phyloP scores from a whole-genome alignment of 2,888 invertebrate species.

The Tiphia femorata region DNA sequence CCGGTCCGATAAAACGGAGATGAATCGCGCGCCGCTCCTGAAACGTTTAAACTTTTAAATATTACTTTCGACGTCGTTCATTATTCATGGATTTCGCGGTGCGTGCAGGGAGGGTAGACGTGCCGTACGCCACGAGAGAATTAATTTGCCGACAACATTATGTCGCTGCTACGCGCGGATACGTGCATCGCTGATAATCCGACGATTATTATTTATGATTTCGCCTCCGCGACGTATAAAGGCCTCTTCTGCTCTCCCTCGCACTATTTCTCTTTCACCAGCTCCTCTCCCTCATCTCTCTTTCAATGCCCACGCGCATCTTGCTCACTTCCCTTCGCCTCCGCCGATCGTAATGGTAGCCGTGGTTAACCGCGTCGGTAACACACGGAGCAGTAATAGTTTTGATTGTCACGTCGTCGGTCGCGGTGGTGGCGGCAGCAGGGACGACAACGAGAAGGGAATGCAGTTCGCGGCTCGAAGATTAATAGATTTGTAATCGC shows the following conservation, averaged over 20 bases:
- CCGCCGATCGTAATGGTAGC: conserved; percentile 22
- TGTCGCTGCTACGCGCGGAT: conserved; percentile 6
- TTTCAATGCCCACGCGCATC: conserved; percentile 47
- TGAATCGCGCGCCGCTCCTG: not conserved
- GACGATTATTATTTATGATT: conserved; percentile 63
- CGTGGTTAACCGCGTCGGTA: conserved; percentile 39
- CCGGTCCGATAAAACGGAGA: too few relatives aligned
- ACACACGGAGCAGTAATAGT: too few relatives aligned
- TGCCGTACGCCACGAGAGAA: conserved; percentile 18
- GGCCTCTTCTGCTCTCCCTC: conserved; percentile 43
- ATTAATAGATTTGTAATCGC: too few relatives aligned
- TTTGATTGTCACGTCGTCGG: too few relatives aligned
- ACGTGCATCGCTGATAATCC: conserved; percentile 47
- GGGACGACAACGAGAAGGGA: too few relatives aligned
- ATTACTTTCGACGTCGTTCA: conserved; percentile 42
- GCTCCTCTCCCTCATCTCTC: conserved; percentile 10
- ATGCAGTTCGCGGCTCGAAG: too few relatives aligned
- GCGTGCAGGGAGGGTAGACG: conserved; percentile 5
- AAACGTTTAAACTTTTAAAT: conserved; percentile 36
- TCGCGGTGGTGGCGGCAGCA: too few relatives aligned
- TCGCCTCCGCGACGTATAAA: conserved; percentile 48
- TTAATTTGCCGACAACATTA: conserved; percentile 43
- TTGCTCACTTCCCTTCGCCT: too few relatives aligned
- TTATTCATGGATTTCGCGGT: conserved; percentile 40
- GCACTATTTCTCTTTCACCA: too few relatives aligned